Evolutionary conservation across 2,113 vertebrate species (phyloP).

Genomic region (Solenodon paradoxus): DNA sequence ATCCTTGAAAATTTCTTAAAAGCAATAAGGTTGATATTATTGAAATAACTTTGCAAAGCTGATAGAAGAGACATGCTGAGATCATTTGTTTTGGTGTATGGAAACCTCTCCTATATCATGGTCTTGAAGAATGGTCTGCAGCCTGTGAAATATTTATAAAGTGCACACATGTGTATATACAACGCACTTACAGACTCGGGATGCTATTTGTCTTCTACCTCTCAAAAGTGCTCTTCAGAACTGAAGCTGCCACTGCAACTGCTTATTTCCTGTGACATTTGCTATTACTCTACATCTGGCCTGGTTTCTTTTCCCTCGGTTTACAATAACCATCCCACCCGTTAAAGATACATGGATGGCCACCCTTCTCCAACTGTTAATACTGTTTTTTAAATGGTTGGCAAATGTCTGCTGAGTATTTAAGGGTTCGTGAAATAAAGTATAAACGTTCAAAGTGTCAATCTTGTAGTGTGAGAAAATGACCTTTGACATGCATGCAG

Average conservation of each 20-base stretch:
- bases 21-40: conserved; percentile 42
- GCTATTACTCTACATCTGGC: conserved; percentile 58
- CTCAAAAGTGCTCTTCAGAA: conserved; percentile 43
- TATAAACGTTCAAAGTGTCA: conserved; percentile 47
- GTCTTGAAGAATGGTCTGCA: conserved; percentile 16
- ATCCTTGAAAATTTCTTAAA: conserved; percentile 33
- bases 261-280: conserved; percentile 56
- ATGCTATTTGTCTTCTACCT: conserved; percentile 30
- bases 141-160: conserved; percentile 41
- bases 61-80: conserved; percentile 47
- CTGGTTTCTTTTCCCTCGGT: background rate
- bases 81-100: background rate
- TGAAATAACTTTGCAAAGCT: conserved; percentile 46
- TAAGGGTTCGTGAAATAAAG: conserved; percentile 27
- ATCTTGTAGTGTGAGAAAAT: conserved; percentile 57
- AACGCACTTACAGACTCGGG: background rate
- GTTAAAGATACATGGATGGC: background rate
- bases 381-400: conserved; percentile 42
- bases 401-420: conserved; percentile 13
- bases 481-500: background rate
- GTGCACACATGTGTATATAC: conserved; percentile 38
- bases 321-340: conserved; percentile 55
- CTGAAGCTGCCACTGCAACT: conserved; percentile 33
- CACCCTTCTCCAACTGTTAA: background rate
- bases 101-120: background rate